phyloP scores from a whole-genome alignment of 2,888 invertebrate species.

The Empis livida region DNA sequence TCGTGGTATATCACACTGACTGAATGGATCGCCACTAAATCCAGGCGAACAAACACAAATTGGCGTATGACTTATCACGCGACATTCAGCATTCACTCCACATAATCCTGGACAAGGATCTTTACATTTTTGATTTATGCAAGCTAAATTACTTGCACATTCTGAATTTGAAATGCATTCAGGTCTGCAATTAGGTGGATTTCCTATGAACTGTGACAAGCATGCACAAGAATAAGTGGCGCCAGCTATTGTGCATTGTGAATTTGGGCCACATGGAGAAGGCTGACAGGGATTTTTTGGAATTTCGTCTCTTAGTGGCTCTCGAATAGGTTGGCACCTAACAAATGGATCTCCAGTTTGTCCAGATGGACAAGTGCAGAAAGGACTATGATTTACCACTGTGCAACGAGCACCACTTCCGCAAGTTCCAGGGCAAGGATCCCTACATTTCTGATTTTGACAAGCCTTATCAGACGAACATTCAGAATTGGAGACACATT shows the following conservation, averaged over 20 bases:
- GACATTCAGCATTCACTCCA: slow-evolving; percentile 54
- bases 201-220: slow-evolving; percentile 45
- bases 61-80: slow-evolving; percentile 57
- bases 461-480: slow-evolving; percentile 60
- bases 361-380: slow-evolving; percentile 51
- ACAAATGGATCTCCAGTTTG: slow-evolving; percentile 55
- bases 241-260: slow-evolving; percentile 49
- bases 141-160: slow-evolving; percentile 51
- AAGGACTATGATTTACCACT: slow-evolving; percentile 64
- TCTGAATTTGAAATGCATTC: slow-evolving; percentile 67
- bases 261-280: slow-evolving; percentile 51
- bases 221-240: slow-evolving; percentile 52
- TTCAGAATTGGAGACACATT: slow-evolving; percentile 58
- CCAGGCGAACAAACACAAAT: slow-evolving; percentile 50
- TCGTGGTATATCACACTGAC: slow-evolving; percentile 19
- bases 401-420: slow-evolving; percentile 58
- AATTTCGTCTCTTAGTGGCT: slow-evolving; percentile 19
- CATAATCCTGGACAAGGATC: slow-evolving; percentile 59
- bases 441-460: slow-evolving; percentile 52
- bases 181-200: slow-evolving; percentile 62
- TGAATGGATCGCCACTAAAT: slow-evolving; percentile 22
- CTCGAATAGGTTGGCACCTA: slow-evolving; percentile 43
- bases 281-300: slow-evolving; percentile 47
- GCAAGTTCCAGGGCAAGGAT: slow-evolving; percentile 63
- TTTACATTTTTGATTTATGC: slow-evolving; percentile 56